phyloP scores from a whole-genome alignment of 2,888 invertebrate species.

The Agrochola circellaris region DNA sequence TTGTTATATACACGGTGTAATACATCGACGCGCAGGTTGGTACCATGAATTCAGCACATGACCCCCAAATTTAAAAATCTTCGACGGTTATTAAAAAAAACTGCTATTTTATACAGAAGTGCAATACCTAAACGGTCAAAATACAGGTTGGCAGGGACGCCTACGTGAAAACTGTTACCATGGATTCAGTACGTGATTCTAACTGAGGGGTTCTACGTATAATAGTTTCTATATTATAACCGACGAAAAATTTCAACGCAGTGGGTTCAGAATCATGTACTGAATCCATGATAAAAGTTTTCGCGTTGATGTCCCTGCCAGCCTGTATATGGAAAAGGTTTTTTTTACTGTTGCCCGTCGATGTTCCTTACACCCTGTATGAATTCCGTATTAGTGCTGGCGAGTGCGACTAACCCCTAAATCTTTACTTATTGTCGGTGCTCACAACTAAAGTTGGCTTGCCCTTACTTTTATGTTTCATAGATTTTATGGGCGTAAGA shows the following conservation, averaged over 20 bases:
- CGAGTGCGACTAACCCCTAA: constrained; percentile 34
- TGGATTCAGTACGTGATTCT: too few relatives aligned
- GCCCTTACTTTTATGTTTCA: constrained; percentile 68
- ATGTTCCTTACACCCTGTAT: background rate
- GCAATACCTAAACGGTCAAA: too few relatives aligned
- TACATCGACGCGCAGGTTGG: background rate
- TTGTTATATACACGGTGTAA: background rate
- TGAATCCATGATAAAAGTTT: too few relatives aligned
- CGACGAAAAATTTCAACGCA: too few relatives aligned
- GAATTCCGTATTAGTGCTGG: background rate
- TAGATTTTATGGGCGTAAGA: constrained; percentile 66
- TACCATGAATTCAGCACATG: background rate
- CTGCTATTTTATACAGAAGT: background rate
- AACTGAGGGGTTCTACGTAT: too few relatives aligned
- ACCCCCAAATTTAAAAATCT: background rate
- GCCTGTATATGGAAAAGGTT: background rate
- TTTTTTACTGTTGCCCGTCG: background rate
- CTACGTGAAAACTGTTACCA: too few relatives aligned
- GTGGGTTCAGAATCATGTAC: too few relatives aligned
- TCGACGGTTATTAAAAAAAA: background rate
- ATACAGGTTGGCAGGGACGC: too few relatives aligned
- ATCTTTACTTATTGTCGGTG: constrained; percentile 67
- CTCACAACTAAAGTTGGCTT: constrained; percentile 57
- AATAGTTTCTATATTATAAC: too few relatives aligned
- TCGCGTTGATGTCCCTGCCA: too few relatives aligned